These are phyloP conservation scores for Diachrysia chrysitis DNA, from an alignment of 2,888 invertebrate species.

Conservation along the genomic window DNA sequence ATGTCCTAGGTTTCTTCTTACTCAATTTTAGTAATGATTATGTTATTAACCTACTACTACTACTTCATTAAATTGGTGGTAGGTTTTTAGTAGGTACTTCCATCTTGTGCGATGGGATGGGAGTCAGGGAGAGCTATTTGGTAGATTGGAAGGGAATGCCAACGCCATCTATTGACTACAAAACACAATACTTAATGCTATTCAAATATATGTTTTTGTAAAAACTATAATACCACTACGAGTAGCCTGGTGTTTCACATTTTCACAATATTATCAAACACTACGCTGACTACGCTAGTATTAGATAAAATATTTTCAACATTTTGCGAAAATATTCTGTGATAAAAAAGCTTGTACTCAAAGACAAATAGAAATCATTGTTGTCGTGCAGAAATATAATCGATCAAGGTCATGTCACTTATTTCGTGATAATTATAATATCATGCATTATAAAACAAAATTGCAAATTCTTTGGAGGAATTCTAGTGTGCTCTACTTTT, in stretches of 20 bases:
- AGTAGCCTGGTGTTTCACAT: not conserved
- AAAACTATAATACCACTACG: not conserved
- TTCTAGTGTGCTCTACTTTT: constrained; percentile 1
- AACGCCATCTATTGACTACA: constrained; percentile 37
- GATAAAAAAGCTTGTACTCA: constrained; percentile 21
- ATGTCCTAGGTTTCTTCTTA: too few species aligned
- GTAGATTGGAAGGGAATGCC: not conserved
- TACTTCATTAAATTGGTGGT: too few species aligned
- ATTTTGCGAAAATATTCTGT: too few species aligned
- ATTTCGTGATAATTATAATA: constrained; percentile 19
- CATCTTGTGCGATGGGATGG: too few species aligned
- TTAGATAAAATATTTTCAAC: too few species aligned
- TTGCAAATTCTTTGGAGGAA: constrained; percentile 11
- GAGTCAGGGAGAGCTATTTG: too few species aligned
- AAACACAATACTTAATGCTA: not conserved
- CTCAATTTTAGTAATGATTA: too few species aligned
- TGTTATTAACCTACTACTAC: too few species aligned
- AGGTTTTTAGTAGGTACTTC: too few species aligned
- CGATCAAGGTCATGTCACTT: constrained; percentile 44
- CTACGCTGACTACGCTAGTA: too few species aligned
- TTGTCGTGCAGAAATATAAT: constrained; percentile 50
- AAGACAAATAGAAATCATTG: constrained; percentile 7
- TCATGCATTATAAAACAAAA: constrained; percentile 23
- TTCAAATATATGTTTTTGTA: not conserved
- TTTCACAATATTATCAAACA: too few species aligned